Evolutionary conservation across 2,888 invertebrate genomes (phyloP).

Genomic region (Galeopsomyia nigrocyanea): DNA sequence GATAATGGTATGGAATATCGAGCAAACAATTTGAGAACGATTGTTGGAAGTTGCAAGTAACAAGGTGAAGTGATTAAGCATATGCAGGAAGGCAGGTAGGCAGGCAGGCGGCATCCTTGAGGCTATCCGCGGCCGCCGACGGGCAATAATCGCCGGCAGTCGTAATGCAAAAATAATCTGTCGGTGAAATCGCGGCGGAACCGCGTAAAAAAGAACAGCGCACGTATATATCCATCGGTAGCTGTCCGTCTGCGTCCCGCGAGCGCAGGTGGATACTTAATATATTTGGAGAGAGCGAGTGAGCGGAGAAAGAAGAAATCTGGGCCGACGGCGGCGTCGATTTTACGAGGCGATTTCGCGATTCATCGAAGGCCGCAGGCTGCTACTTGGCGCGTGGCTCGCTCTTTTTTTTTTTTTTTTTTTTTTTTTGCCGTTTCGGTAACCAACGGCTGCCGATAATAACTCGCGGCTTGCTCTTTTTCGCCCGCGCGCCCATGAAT

Average conservation of each 20-base stretch:
- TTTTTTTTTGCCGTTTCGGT: not conserved
- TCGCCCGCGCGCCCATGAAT: conserved; percentile 2
- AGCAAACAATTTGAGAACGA: too few species aligned
- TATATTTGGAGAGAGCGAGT: not conserved
- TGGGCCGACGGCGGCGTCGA: conserved; percentile 31
- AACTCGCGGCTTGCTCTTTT: too few species aligned
- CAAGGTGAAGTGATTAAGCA: too few species aligned
- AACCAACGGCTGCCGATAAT: too few species aligned
- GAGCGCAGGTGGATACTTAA: too few species aligned
- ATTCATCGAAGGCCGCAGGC: conserved; percentile 12
- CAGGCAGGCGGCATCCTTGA: too few species aligned
- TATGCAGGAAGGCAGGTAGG: too few species aligned
- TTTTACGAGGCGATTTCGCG: conserved; percentile 20
- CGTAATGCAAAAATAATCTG: conserved; percentile 43
- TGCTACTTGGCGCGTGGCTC: not conserved
- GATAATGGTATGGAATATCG: too few species aligned
- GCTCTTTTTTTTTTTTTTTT: conserved; percentile 4
- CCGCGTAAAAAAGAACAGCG: not conserved
- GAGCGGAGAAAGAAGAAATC: conserved; percentile 31
- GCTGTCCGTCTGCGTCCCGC: too few species aligned
- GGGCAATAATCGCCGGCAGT: conserved; percentile 22
- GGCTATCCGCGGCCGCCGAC: too few species aligned
- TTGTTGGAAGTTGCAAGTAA: too few species aligned
- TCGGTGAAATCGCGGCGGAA: conserved; percentile 26
- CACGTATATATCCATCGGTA: not conserved